Percentiles rank a stretch among this genome's conserved stretches.
Conservation (phyloP, 2,797 vertebrate genomes). For the Pseudotriccus pelzelni region DNA sequence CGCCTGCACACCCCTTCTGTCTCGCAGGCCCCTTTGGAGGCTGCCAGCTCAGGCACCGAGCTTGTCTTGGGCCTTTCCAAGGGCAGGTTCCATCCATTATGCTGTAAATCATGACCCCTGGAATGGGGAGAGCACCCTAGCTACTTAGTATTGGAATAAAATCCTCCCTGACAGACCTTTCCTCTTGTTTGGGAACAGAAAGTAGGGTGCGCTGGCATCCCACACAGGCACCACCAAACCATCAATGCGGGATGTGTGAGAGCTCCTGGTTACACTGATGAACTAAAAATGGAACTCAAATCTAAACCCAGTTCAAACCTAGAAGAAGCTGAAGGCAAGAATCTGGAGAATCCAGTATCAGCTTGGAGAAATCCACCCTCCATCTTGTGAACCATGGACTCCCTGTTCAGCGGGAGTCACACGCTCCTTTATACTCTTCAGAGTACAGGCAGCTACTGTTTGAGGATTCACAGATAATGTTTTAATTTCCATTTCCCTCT, state of each 20-base stretch:
- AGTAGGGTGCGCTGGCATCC: not conserved
- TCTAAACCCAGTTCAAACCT: not conserved
- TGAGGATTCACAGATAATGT: not conserved
- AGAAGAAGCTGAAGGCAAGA: not conserved
- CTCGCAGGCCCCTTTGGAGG: not conserved
- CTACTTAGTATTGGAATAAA: not conserved
- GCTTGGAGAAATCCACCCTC: not conserved
- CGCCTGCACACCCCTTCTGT: rapidly evolving
- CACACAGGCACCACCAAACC: not conserved
- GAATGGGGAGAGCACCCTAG: not conserved
- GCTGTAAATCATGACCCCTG: not conserved
- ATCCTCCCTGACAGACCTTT: not conserved
- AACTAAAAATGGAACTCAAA: not conserved
- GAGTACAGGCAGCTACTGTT: not conserved
- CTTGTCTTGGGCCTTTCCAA: not conserved
- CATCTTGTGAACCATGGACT: not conserved
- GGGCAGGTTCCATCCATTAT: not conserved
- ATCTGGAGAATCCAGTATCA: not conserved
- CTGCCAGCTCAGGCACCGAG: not conserved
- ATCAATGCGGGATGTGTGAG: not conserved
- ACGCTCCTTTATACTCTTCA: not conserved
- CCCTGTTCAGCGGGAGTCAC: not conserved
- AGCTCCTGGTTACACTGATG: not conserved
- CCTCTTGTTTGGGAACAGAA: not conserved
- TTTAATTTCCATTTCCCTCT: not conserved